These are phyloP conservation scores for Etheostoma nigrum DNA, from an alignment of 2,797 vertebrate genomes.

Conservation along the genomic window DNA sequence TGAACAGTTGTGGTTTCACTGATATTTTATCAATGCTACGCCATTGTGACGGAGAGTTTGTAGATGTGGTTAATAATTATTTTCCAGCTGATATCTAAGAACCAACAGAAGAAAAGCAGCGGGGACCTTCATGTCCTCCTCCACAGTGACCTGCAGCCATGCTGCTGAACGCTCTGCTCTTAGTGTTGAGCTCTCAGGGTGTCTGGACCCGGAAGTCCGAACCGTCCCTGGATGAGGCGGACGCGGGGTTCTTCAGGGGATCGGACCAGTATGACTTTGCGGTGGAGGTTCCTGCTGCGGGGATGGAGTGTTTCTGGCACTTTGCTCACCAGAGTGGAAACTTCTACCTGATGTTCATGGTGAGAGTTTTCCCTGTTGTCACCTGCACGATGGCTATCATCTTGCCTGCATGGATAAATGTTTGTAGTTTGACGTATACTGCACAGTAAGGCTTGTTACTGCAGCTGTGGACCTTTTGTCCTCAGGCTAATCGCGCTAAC, in stretches of 20 bases:
- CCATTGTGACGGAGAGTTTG: neutral
- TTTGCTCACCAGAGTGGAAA: slow-evolving; percentile 85
- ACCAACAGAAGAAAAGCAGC: slow-evolving; percentile 5
- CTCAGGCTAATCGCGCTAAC: slow-evolving; percentile 45
- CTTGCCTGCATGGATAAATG: neutral
- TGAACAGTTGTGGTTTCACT: neutral
- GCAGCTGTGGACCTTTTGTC: neutral
- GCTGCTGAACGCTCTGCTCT: slow-evolving; percentile 34
- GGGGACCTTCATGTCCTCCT: neutral
- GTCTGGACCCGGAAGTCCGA: slow-evolving; percentile 74
- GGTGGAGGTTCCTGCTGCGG: slow-evolving; percentile 72
- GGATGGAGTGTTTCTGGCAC: slow-evolving; percentile 89
- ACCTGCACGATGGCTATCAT: neutral
- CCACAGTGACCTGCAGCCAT: slow-evolving; percentile 27
- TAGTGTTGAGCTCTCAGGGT: slow-evolving; percentile 45
- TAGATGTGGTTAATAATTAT: slow-evolving; percentile 84
- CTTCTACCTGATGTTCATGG: slow-evolving; percentile 90
- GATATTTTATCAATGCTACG: slow-evolving; percentile 5
- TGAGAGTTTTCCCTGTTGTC: slow-evolving; percentile 53
- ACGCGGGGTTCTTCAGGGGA: slow-evolving; percentile 71
- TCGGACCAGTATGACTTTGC: slow-evolving; percentile 86
- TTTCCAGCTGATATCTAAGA: slow-evolving; percentile 18
- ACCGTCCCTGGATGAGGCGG: slow-evolving; percentile 16
- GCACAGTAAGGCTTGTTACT: neutral
- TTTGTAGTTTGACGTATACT: neutral